These are phyloP conservation scores for Arnoldichthys spilopterus DNA, from an alignment of 2,797 vertebrate genomes.

Conservation along the genomic window DNA sequence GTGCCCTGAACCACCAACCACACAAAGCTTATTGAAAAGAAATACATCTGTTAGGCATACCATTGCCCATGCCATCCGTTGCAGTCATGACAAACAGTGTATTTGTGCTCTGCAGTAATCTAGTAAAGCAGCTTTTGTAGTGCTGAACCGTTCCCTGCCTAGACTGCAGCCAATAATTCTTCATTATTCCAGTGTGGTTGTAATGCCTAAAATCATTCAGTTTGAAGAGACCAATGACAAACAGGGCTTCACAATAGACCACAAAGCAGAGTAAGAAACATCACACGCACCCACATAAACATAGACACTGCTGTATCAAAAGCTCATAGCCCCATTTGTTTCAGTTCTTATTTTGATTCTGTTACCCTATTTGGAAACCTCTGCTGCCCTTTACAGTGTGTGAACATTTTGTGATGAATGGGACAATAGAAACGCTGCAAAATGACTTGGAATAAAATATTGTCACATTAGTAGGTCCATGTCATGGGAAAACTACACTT, in stretches of 20 bases:
- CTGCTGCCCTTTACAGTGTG: too few species aligned
- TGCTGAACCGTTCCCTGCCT: constrained; percentile 17
- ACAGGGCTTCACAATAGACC: constrained; percentile 19
- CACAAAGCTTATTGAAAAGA: constrained; percentile 44
- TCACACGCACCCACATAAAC: too few species aligned
- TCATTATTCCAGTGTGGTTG: constrained; percentile 31
- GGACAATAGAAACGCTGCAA: too few species aligned
- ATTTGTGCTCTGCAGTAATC: constrained; percentile 35
- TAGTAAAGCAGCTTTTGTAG: constrained; percentile 30
- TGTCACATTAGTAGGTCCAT: too few species aligned
- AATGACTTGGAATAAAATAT: too few species aligned
- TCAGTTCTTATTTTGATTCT: too few species aligned
- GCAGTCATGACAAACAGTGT: neutral
- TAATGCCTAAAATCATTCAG: constrained; percentile 40
- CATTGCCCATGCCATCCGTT: constrained; percentile 66
- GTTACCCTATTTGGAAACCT: too few species aligned
- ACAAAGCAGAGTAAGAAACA: neutral
- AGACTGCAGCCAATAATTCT: constrained; percentile 29
- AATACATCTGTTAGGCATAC: constrained; percentile 69
- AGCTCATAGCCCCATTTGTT: too few species aligned
- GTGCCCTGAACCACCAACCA: constrained; percentile 23
- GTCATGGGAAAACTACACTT: too few species aligned
- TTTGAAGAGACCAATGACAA: neutral
- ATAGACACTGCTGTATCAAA: neutral
- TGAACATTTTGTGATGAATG: too few species aligned